Base-by-base conservation (phyloP, 2,888 invertebrate genomes). In the Drosophila birchii region DNA sequence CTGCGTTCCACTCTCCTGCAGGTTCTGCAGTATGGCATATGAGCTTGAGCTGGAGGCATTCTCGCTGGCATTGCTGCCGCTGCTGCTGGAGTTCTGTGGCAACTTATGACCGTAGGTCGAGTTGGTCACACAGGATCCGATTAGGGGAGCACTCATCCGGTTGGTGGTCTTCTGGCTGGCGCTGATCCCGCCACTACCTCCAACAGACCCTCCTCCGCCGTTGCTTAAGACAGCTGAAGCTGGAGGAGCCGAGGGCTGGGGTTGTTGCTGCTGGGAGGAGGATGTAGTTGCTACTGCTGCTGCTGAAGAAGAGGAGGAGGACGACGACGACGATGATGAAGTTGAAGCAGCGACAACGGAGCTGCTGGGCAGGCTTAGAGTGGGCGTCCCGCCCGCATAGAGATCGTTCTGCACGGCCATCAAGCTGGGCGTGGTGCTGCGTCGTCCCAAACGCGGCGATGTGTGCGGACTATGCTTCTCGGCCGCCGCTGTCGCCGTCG, bases 401-500 rank as follows among this genome's bases (percentile, higher is more conserved):
- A 92, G 78, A 86, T 92, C 92, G 68, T 92, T 92, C 78, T 92
- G 92, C 54, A 92, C 92, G 20, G 92, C 92, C 90, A 92, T 92
- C 69, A 92, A 72, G 49, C 90, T 92, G 74, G 92, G 92, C 61
- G 92, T 92, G 44, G 91, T 92, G 79, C 92, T 92, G 38, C 92
- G 92, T 41, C 93, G 81, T 44, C 94, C 93, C 76, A 94, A 93
- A 0, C 94, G 93, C 0, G 95, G 95, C 0, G 95, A 95, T 0
- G 94, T 94, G 20, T 93, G 93, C 9, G 95, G 95, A 44, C 94
- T 94, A 1, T 94, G 93, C 82, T 93, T 93, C 72, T 93, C 93
- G 34, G 63, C 34, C 20, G 88, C 75, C 20, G 63, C 32, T 23
- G 85, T 73, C 23, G 84, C 76, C 45, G 76, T 76, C 5, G 83